Conservation (phyloP, 2,113 vertebrate genomes). For the Peromyscus polionotus region DNA sequence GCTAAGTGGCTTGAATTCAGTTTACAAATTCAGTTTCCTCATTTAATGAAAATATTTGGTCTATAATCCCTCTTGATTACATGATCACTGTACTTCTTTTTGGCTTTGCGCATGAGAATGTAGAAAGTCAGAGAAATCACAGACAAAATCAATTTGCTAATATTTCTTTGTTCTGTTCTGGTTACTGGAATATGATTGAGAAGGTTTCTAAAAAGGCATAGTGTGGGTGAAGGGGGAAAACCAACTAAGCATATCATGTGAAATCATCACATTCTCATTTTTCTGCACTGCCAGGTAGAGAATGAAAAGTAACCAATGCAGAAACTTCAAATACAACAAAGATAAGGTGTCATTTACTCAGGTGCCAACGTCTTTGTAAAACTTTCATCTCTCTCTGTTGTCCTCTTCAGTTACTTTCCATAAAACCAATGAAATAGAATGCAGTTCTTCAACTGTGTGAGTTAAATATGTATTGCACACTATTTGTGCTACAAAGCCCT, state of each 20-base stretch:
- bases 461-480: not conserved
- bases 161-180: conserved; percentile 43
- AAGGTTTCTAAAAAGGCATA: conserved; percentile 39
- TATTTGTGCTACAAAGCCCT: not conserved
- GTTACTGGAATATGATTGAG: not conserved
- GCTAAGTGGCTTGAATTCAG: not conserved
- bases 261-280: conserved; percentile 43
- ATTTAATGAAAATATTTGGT: conserved; percentile 34
- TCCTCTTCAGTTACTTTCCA: conserved; percentile 26
- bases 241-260: not conserved
- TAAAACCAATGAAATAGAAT: conserved; percentile 53
- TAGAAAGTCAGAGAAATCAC: conserved; percentile 15
- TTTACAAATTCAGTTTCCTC: not conserved
- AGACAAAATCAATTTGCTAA: conserved; percentile 53
- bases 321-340: conserved; percentile 59
- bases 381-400: conserved; percentile 39
- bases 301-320: conserved; percentile 46
- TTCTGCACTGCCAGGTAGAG: not conserved
- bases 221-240: not conserved
- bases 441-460: not conserved
- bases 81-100: not conserved
- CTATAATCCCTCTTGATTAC: conserved; percentile 14
- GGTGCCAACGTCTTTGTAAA: conserved; percentile 52
- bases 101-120: conserved; percentile 18
- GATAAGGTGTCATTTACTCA: conserved; percentile 58